Conservation (phyloP, 2,888 invertebrate genomes). For the Zelleria hepariella region DNA sequence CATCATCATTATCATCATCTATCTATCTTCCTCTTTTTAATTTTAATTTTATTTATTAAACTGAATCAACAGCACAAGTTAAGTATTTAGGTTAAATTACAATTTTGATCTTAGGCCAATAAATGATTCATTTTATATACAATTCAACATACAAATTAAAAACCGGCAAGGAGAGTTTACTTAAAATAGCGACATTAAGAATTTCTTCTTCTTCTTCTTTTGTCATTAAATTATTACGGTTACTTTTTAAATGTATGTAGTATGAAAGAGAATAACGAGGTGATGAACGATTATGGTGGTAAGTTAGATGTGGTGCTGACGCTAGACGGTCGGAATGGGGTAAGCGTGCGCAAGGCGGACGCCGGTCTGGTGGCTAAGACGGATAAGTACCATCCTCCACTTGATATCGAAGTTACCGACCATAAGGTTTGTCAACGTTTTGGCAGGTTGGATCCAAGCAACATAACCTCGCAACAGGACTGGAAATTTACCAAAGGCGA, state of each 20-base stretch:
- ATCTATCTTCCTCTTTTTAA: no score
- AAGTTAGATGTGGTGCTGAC: slow-evolving; percentile 4
- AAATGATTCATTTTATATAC: no score
- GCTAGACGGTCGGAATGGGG: neutral
- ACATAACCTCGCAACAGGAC: neutral
- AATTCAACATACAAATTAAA: no score
- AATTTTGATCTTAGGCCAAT: no score
- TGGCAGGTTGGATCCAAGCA: neutral
- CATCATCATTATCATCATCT: no score
- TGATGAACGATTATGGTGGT: neutral
- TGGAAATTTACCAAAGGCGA: slow-evolving; percentile 1
- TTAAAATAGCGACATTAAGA: no score
- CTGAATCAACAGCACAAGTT: no score
- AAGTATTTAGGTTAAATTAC: no score
- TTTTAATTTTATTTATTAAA: no score
- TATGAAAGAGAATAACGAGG: neutral
- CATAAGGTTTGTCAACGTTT: no score
- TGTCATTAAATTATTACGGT: neutral
- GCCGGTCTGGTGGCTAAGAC: neutral
- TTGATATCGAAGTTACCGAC: neutral
- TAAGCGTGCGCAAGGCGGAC: neutral
- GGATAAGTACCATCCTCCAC: slow-evolving; percentile 2
- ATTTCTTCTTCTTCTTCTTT: no score
- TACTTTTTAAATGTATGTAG: neutral
- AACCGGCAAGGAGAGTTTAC: no score